Conservation (phyloP, 2,113 vertebrate species). For the Astur gentilis region DNA sequence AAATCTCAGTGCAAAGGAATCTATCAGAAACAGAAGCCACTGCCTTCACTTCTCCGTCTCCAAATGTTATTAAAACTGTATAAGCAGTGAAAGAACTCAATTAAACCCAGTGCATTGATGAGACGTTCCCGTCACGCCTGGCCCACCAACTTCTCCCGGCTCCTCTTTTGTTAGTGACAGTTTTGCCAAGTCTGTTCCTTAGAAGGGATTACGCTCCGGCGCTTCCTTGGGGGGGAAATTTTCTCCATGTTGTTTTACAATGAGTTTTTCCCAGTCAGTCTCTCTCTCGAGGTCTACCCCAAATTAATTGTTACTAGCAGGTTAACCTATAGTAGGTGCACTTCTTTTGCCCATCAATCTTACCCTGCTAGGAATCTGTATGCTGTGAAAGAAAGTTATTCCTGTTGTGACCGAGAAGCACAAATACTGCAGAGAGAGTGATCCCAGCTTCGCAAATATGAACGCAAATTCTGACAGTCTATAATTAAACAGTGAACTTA, state of each 20-base stretch:
- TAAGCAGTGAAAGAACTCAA: slow-evolving; percentile 33
- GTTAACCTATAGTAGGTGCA: neutral
- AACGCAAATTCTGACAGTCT: neutral
- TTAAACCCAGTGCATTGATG: neutral
- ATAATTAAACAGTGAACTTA: neutral
- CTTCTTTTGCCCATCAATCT: neutral
- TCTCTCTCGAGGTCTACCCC: no score
- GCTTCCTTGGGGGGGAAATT: fast-evolving
- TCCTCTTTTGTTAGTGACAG: neutral
- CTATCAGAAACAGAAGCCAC: slow-evolving; percentile 72
- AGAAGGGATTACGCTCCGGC: neutral
- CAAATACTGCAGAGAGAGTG: neutral
- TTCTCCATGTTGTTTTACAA: neutral
- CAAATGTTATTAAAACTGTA: slow-evolving; percentile 46
- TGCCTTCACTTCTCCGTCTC: slow-evolving; percentile 33
- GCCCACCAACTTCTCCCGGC: slow-evolving; percentile 3
- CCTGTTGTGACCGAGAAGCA: neutral
- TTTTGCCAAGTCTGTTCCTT: neutral
- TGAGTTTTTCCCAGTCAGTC: fast-evolving
- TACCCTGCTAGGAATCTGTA: fast-evolving
- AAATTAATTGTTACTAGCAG: neutral
- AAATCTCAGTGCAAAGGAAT: slow-evolving; percentile 77
- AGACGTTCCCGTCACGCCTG: neutral
- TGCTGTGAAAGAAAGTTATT: neutral
- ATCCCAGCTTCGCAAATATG: neutral